Evolutionary conservation across 37 sponge, comb jelly and placozoan genomes (phyloP).

Genomic region (Ephydatia muelleri): DNA sequence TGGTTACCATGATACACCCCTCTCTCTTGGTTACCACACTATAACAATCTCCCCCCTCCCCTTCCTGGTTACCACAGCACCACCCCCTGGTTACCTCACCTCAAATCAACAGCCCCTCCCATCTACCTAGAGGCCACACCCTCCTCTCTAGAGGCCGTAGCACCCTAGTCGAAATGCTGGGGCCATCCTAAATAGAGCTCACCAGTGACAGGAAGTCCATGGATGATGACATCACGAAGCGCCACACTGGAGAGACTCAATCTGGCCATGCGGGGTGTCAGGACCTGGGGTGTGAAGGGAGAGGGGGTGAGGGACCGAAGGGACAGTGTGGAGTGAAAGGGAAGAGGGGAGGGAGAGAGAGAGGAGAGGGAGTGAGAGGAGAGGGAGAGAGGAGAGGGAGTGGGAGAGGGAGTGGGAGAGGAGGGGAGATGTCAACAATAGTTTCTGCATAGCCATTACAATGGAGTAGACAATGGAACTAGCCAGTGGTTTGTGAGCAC

Average conservation of each 20-base stretch:
- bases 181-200: neutral
- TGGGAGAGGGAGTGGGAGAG: neutral
- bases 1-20: too few relatives aligned
- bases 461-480: too few relatives aligned
- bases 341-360: neutral
- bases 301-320: neutral
- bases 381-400: neutral
- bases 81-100: too few relatives aligned
- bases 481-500: too few relatives aligned
- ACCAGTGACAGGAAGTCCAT: constrained; percentile 86
- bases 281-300: constrained; percentile 19
- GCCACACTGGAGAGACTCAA: constrained; percentile 81
- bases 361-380: neutral
- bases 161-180: too few relatives aligned
- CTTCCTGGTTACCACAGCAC: too few relatives aligned
- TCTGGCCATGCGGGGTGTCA: constrained; percentile 88
- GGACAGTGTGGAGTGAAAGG: neutral
- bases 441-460: too few relatives aligned
- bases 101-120: too few relatives aligned
- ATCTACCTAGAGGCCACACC: too few relatives aligned
- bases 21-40: too few relatives aligned
- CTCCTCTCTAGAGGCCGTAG: too few relatives aligned
- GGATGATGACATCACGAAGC: constrained; percentile 80
- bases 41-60: too few relatives aligned
- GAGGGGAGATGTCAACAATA: neutral